These are phyloP conservation scores for Avahi laniger DNA, from an alignment of 2,797 vertebrate species.

Conservation along the genomic window DNA sequence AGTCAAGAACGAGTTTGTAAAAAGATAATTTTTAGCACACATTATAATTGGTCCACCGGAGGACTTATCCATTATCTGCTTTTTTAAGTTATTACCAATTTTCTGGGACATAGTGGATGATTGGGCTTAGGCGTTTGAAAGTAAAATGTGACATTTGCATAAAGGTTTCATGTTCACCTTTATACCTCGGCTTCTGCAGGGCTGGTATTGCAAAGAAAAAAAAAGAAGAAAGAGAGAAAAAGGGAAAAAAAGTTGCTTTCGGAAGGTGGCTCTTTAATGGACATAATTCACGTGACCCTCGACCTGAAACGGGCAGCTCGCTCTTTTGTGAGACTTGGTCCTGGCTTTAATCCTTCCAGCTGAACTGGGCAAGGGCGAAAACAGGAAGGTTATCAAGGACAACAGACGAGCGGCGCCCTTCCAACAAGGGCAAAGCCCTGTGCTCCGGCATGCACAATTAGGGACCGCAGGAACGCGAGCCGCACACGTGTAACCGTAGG, in stretches of 20 bases:
- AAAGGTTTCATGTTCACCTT: slow-evolving; percentile 78
- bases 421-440: not conserved
- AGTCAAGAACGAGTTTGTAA: slow-evolving; percentile 74
- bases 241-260: slow-evolving; percentile 10
- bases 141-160: slow-evolving; percentile 83
- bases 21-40: slow-evolving; percentile 75
- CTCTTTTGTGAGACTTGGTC: slow-evolving; percentile 33
- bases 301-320: slow-evolving; percentile 44
- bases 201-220: slow-evolving; percentile 46
- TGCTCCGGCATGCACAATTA: slow-evolving; percentile 36
- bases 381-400: not conserved
- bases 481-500: slow-evolving; percentile 77
- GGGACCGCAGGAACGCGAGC: slow-evolving; percentile 58
- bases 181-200: slow-evolving; percentile 44
- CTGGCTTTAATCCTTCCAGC: not conserved
- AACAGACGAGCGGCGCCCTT: not conserved
- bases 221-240: not conserved
- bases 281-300: slow-evolving; percentile 53
- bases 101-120: slow-evolving; percentile 77
- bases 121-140: slow-evolving; percentile 82
- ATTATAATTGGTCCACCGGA: slow-evolving; percentile 74
- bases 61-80: slow-evolving; percentile 72
- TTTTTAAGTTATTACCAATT: slow-evolving; percentile 75
- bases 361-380: not conserved
- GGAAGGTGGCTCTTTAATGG: slow-evolving; percentile 35